Evolutionary conservation across 2,113 vertebrate species (phyloP).

Genomic region (Perca fluviatilis): DNA sequence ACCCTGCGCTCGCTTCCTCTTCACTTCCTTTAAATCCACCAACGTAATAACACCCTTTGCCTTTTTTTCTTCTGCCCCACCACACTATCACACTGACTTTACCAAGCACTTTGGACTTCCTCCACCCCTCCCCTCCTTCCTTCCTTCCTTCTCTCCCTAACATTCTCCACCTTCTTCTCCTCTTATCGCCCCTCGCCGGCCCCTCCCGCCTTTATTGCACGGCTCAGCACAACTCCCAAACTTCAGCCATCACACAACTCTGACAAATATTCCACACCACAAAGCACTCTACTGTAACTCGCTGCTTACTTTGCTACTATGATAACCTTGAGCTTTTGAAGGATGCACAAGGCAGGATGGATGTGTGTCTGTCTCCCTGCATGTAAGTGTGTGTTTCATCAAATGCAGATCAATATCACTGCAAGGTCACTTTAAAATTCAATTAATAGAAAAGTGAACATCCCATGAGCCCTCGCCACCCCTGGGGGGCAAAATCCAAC

Average conservation of each 20-base stretch:
- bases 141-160: constrained; percentile 1
- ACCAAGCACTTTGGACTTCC: constrained; percentile 29
- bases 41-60: constrained; percentile 38
- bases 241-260: constrained; percentile 73
- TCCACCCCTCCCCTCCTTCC: background rate
- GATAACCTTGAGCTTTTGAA: constrained; percentile 77
- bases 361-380: constrained; percentile 33
- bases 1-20: constrained; percentile 22
- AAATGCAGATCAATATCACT: constrained; percentile 82
- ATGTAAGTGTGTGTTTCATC: constrained; percentile 57
- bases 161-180: constrained; percentile 25
- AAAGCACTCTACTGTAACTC: constrained; percentile 67
- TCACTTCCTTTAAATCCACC: constrained; percentile 32
- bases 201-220: constrained; percentile 65
- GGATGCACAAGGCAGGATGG: constrained; percentile 63
- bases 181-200: constrained; percentile 37
- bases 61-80: background rate
- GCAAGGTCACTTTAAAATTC: constrained; percentile 84
- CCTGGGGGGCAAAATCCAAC: constrained; percentile 47
- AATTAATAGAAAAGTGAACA: constrained; percentile 78
- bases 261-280: constrained; percentile 76
- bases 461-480: constrained; percentile 44
- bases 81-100: constrained; percentile 13
- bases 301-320: constrained; percentile 70
- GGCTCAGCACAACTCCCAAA: constrained; percentile 79